Percentiles rank a stretch among this genome's conserved stretches.
Conservation (phyloP, 2,797 vertebrate genomes). For the Nyctalus aviator region DNA sequence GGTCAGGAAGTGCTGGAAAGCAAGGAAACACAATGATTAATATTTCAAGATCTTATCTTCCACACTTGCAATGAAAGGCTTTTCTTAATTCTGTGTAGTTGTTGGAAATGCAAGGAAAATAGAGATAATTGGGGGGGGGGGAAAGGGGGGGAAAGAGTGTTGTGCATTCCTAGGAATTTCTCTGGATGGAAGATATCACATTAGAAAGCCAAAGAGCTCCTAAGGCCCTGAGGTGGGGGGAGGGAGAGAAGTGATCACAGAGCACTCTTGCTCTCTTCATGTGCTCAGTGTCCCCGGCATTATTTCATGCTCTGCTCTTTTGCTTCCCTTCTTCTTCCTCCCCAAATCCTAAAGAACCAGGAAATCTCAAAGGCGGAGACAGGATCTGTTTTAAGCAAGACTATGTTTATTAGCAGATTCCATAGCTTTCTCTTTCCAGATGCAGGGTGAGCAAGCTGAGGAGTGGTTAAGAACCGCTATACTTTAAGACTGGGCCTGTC, state of each 20-base stretch:
- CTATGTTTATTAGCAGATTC: background rate
- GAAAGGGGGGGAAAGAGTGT: no score
- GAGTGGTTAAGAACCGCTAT: background rate
- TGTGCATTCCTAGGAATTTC: background rate
- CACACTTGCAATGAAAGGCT: background rate
- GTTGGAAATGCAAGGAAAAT: background rate
- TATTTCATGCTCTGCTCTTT: background rate
- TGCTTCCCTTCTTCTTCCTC: background rate
- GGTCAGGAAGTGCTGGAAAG: slow-evolving; percentile 60
- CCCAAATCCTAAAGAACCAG: background rate
- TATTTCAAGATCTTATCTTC: slow-evolving; percentile 66
- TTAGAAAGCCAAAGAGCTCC: background rate
- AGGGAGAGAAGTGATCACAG: rapidly evolving
- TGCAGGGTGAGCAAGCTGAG: background rate
- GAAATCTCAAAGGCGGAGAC: background rate
- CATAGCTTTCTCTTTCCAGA: background rate
- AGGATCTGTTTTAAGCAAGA: background rate
- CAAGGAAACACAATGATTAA: slow-evolving; percentile 30
- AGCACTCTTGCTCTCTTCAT: background rate
- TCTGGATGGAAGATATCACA: background rate
- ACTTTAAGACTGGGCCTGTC: background rate
- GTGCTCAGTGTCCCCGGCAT: background rate
- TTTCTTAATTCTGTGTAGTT: slow-evolving; percentile 36
- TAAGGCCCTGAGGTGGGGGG: background rate
- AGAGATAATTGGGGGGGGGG: background rate